Evolutionary conservation across 1,140 invertebrate genomes (phyloP).

Genomic region (Pseudachorutes palmiensis): DNA sequence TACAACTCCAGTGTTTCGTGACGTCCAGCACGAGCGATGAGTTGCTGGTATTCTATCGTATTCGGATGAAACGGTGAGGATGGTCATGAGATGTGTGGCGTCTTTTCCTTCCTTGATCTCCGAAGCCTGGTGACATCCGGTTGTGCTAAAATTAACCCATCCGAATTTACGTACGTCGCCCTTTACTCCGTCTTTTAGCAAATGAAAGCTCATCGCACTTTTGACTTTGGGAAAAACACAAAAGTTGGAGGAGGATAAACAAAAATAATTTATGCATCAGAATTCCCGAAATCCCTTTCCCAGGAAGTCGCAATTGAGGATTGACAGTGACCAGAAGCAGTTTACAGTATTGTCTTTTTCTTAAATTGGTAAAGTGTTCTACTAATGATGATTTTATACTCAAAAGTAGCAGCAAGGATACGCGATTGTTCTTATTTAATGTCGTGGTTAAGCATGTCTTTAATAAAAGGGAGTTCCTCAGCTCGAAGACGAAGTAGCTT

Average conservation of each 20-base stretch:
- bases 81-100: no score
- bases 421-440: no score
- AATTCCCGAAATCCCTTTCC: neutral
- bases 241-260: neutral
- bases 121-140: conserved; percentile 9
- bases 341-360: neutral
- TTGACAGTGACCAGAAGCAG: neutral
- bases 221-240: neutral
- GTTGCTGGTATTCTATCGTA: no score
- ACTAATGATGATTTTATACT: neutral
- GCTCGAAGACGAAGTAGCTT: neutral
- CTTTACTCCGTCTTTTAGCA: neutral
- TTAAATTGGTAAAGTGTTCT: neutral
- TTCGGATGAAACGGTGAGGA: no score
- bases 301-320: neutral
- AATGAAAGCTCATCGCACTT: neutral
- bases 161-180: neutral
- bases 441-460: no score
- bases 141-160: neutral
- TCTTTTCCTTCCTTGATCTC: no score
- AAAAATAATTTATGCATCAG: neutral
- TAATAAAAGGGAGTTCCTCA: neutral
- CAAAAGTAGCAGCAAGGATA: neutral
- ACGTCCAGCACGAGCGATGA: no score
- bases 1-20: no score